Base-by-base conservation (phyloP, 2,113 vertebrate species). In the Siniperca knerii region DNA sequence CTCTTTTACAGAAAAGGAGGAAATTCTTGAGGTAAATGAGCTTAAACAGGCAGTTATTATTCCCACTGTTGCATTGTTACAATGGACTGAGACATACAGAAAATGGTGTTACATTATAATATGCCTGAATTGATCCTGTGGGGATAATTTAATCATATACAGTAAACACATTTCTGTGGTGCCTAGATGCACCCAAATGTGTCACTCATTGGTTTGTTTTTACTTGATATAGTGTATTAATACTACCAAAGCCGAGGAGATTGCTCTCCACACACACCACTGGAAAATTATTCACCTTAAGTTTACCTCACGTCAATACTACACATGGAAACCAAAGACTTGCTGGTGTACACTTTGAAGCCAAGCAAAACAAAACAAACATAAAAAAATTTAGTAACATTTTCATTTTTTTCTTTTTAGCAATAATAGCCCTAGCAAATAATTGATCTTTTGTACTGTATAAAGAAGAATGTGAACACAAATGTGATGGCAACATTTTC, bases 21-120 rank as follows among this genome's bases (percentile, higher is more conserved):
- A 98, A 96, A 97, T 96, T 98, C 96, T 99, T 99, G 98, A 99
- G 98, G 98, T 99, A 99, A 99, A 99, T 98, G 97, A 99, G 97
- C 97, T 97, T 97, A 97, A 98, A 98, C 97, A 98, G 97, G 97
- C 97, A 97, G 97, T 97, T 96, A 96, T 95, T 94, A 89, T 84
- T 91, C 92, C 92, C 92, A 95, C 95, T 95, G 96, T 97, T 95
- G 85, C 95, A 96, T 96, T 94, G 94, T 96, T 96, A 97, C 97
- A 93, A 94, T 94, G 90, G 92, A 93, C 91, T 92, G 91, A 94
- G 86, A 90, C 91, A 97, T 96, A 97, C 94, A 96, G 96, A 96
- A 97, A 96, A 98, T 96, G 96, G 95, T 96, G 95, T 97, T 96
- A 96, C 94, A 93, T 93, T 91, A 94, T 87, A 96, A 97, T 96